Evolutionary conservation across 2,113 vertebrate species (phyloP).

Genomic region (Apus apus): DNA sequence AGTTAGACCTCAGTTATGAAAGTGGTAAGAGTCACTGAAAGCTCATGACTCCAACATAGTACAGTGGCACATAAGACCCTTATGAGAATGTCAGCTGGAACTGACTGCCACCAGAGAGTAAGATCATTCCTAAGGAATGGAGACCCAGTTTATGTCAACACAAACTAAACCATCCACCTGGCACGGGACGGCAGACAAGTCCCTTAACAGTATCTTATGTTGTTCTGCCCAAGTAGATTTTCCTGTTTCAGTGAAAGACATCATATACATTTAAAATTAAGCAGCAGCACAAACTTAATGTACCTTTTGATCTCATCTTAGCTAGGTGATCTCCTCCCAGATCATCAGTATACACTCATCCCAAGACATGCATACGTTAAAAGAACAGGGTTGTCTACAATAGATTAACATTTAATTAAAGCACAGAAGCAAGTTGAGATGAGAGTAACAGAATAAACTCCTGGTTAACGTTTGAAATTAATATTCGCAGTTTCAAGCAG

Average conservation of each 20-base stretch:
- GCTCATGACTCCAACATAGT: not conserved
- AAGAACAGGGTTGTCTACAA: not conserved
- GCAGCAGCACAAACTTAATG: not conserved
- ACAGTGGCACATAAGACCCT: not conserved
- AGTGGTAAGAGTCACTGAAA: not conserved
- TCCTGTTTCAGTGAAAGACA: not conserved
- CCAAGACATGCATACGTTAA: not conserved
- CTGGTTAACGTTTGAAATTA: not conserved
- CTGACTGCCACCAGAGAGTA: not conserved
- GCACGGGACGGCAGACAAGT: not conserved
- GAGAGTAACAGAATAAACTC: not conserved
- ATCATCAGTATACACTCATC: not conserved
- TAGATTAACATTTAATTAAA: constrained; percentile 10
- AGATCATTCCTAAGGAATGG: not conserved
- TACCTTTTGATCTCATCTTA: not conserved
- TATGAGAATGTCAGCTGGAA: not conserved
- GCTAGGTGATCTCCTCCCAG: not conserved
- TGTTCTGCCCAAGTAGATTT: not conserved
- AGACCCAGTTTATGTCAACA: not conserved
- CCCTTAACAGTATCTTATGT: not conserved
- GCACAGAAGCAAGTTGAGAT: not conserved
- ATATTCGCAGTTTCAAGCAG: not conserved
- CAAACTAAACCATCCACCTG: not conserved
- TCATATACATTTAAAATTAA: not conserved
- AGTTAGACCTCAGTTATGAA: not conserved